Evolutionary conservation across 2,113 vertebrate species (phyloP), one percentile per base, ranked within the genome.

Genomic region (Amphilophus citrinellus): DNA sequence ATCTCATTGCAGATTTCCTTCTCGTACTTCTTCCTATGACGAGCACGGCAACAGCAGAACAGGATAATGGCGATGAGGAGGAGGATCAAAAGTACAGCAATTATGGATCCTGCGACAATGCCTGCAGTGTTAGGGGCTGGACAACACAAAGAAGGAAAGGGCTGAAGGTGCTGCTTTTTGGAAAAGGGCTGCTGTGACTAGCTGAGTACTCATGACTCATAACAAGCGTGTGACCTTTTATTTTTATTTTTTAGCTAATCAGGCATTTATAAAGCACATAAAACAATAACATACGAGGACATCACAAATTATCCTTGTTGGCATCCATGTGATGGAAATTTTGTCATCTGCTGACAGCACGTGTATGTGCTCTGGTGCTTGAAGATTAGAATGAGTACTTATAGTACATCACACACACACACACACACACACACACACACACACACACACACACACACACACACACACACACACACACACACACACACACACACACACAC

Each of bases 1-100:
- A 99, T 99, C 86, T 99, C 98, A 47, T 99, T 97, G 86, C 98
- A 97, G 60, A 98, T 98, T 95, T 99, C 98, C 87, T 99, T 99
- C 95, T 99, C 98, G 0, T 99, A 99, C 91, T 98, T 99, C 95
- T 98, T 97, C 91, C 95, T 97, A 92, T 97, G 95, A 14, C 95
- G 98, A 77, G 96, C 97, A 57, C 97, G 97, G 91, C 91, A 97
- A 80, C 93, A 97, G 94, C 96, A 98, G 94, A 97, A 96, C 90
- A 99, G 56, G 77, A 98, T 92, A 89, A 97, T 89, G 80, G 91
- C 94, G 22, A 99, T 88, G 65, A 99, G 86, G 86, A 94, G 68
- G 9, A 99, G 95, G 59, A 96, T 95, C 77, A 99, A 93, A 6
- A 99, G 94, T 3, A 95, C 96, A 53, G 94, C 95, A 59, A 98